These are phyloP conservation scores for Lycopodina hypogea DNA, from an alignment of 37 sponge, comb jelly and placozoan species.

Conservation along the genomic window DNA sequence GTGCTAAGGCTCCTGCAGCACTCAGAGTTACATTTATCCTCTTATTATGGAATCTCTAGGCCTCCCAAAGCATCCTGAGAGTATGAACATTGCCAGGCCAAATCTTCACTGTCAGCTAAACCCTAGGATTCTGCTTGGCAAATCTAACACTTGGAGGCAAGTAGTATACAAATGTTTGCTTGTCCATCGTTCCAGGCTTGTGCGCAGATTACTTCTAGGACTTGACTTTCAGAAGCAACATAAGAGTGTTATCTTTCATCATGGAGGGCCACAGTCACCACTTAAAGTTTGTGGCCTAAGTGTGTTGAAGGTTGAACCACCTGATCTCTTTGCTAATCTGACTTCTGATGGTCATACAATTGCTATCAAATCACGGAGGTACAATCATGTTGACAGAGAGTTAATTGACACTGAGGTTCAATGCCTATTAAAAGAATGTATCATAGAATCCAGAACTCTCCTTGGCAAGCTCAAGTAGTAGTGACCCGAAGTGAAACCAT, in stretches of 20 bases:
- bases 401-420: background rate
- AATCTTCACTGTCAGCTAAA: background rate
- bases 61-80: no score
- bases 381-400: background rate
- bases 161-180: background rate
- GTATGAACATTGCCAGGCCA: no score
- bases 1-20: slow-evolving; percentile 1
- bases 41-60: background rate
- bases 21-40: background rate
- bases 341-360: background rate
- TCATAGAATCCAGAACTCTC: background rate
- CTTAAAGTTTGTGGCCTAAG: no score
- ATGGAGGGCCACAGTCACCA: slow-evolving; percentile 10
- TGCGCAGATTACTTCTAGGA: slow-evolving; percentile 18
- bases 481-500: background rate
- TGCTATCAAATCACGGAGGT: background rate
- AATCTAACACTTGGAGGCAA: background rate
- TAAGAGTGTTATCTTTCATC: slow-evolving; percentile 2
- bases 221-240: slow-evolving; percentile 16
- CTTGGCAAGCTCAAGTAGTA: background rate
- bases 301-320: background rate
- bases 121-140: background rate
- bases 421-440: background rate
- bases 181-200: slow-evolving; percentile 10
- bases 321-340: background rate